Evolutionary conservation across 2,113 vertebrate species (phyloP), one percentile per base, ranked within the genome.

Genomic region (Strigops habroptila): DNA sequence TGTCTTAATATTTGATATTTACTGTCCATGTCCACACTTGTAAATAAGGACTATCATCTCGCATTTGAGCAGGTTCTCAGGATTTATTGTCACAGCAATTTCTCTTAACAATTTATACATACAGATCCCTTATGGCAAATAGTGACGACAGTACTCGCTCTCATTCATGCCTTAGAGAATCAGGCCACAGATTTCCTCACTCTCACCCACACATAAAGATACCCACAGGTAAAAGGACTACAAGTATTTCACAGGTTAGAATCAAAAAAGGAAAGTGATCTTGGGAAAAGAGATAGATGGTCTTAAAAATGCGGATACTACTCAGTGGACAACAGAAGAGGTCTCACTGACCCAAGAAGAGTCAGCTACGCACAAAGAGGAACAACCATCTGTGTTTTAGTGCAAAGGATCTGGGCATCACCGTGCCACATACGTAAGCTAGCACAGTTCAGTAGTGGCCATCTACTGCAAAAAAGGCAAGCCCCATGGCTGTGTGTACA

Each of bases 1-100:
- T 65, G 53, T 84, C 86, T 93, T 82, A 87, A 93, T 89, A 90
- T 90, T 86, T 92, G 86, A 89, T 91, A 93, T 96, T 94, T 94
- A 86, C 88, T 76, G 67, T 81, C 93, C 39, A 28, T 52, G 63
- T 65, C 75, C 18, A 59, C 59, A 53, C 70, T 92, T 68, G 82
- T 87, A 93, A 91, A 95, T 89, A 92, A 90, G 75, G 82, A 88
- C 39, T 93, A 76, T 62, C 63, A 57, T n/a, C 88, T 91, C 91
- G 59, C 79, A 84, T 91, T 93, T 89, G 65, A 85, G 77, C 48
- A 89, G 65, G 17, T 95, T 93, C 77, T 65, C 30, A 41, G 60
- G 71, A 22, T 92, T 93, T 82, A 91, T 82, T 83, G 67, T 46
- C 41, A 59, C 3, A 8, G 82, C 41, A 86, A 78, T 63, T 93